These are phyloP conservation scores for Paracyclopina nana DNA, from an alignment of 1,140 invertebrate genomes.

Conservation along the genomic window DNA sequence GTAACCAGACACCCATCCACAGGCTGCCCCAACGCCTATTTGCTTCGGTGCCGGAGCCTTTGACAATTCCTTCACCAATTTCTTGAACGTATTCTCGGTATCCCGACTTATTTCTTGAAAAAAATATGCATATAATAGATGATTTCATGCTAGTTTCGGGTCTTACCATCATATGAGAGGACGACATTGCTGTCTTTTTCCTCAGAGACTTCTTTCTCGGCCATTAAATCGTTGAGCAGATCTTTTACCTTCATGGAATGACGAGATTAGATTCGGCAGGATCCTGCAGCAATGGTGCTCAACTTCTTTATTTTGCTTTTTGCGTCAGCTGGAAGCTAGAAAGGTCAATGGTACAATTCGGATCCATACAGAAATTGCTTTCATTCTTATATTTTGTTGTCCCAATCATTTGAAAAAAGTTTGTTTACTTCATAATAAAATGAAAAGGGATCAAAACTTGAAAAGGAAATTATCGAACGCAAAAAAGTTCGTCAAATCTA, in stretches of 20 bases:
- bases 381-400: neutral
- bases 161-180: neutral
- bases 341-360: neutral
- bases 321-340: too few relatives aligned
- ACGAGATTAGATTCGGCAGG: neutral
- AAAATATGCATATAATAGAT: neutral
- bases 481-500: neutral
- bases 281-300: neutral
- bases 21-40: slow-evolving; percentile 55
- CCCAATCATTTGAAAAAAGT: too few relatives aligned
- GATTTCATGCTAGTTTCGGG: neutral
- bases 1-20: slow-evolving; percentile 77
- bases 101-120: neutral
- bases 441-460: neutral
- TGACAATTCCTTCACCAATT: slow-evolving; percentile 50
- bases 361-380: neutral
- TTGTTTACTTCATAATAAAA: neutral
- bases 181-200: neutral
- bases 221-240: neutral
- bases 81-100: slow-evolving; percentile 39
- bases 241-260: neutral
- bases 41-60: slow-evolving; percentile 67
- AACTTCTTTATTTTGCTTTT: too few relatives aligned
- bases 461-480: neutral
- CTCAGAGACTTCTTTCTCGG: neutral